Evolutionary conservation across 2,888 invertebrate genomes (phyloP), one percentile per base, ranked within the genome.

Genomic region (Ashinkailepas kermadecensis): DNA sequence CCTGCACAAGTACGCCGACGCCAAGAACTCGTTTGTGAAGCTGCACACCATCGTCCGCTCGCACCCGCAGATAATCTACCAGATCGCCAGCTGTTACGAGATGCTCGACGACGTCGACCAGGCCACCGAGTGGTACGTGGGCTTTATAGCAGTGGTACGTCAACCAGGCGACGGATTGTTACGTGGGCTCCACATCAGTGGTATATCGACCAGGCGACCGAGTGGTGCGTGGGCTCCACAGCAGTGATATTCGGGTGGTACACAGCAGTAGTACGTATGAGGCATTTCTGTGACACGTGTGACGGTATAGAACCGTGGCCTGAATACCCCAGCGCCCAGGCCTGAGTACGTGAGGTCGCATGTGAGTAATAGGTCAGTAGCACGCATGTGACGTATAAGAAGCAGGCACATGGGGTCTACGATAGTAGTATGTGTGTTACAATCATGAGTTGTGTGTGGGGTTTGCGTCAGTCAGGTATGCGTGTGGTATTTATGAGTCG

Each of bases 1-100:
- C 82, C 90, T 92, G 85, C 91, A 90, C 23, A 90, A 93, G 85
- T 91, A 91, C 83, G 92, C 93, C 81, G 92, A 93, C 85, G 92
- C 95, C 9, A 88, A 95, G 81, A 93, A 93, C 84, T 92, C 92
- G 85, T 95, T 95, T 87, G 91, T 92, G 88, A 93, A 94, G 87
- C 89, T 95, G 81, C 92, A 92, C 86, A 90, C 91, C 81, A 91
- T 93, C 83, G 89, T 92, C 59, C 89, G 91, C 82, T 91, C 92
- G 86, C 91, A 93, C 86, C 92, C 94, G 78, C 92, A 92, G 86
- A 92, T 92, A 56, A 89, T 93, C 81, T 95, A 92, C 87, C 94
- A 95, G 88, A 90, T 95, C 83, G 95, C 93, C 13, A 91, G 91
- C 85, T 89, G 95, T 84, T 92, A 94, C 87, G 94, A 95, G 86